Percentiles rank a stretch among this genome's conserved stretches.
These are phyloP conservation scores for Drosophila siamana DNA, from an alignment of 2,888 invertebrate genomes.

Conservation along the genomic window DNA sequence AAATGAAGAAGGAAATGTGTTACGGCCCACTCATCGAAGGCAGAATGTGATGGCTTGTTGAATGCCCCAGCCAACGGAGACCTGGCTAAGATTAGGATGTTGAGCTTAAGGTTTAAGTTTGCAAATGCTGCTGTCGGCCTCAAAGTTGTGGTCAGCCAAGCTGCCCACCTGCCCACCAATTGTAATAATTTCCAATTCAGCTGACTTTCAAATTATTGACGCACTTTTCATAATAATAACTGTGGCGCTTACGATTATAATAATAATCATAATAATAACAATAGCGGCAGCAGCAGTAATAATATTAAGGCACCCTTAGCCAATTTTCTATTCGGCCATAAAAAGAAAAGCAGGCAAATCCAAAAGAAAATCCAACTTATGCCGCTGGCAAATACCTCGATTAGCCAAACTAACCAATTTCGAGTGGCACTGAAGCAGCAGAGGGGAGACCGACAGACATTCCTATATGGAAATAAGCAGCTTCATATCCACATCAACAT, in stretches of 20 bases:
- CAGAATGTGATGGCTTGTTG: neutral
- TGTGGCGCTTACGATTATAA: constrained; percentile 42
- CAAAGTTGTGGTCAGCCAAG: neutral
- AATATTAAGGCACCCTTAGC: constrained; percentile 50
- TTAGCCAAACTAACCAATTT: constrained; percentile 77
- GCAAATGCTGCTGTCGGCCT: neutral
- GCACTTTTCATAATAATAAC: constrained; percentile 49
- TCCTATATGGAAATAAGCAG: constrained; percentile 74
- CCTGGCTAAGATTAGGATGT: constrained; percentile 7
- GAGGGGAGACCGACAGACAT: constrained; percentile 11
- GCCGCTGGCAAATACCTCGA: constrained; percentile 72
- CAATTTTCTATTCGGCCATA: constrained; percentile 60
- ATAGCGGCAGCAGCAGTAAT: constrained; percentile 32
- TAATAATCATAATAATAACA: constrained; percentile 30
- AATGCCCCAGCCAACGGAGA: neutral
- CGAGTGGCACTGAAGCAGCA: constrained; percentile 30
- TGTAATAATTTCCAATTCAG: constrained; percentile 50
- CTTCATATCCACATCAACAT: constrained; percentile 37
- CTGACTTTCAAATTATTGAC: constrained; percentile 48
- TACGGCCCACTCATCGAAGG: constrained; percentile 4
- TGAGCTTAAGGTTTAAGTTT: constrained; percentile 2
- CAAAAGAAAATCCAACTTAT: constrained; percentile 61
- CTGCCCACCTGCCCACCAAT: constrained; percentile 27
- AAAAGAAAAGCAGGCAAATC: constrained; percentile 44
- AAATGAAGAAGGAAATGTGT: constrained; percentile 3